Base-by-base conservation (phyloP, 2,113 vertebrate genomes). In the Carassius gibelio region DNA sequence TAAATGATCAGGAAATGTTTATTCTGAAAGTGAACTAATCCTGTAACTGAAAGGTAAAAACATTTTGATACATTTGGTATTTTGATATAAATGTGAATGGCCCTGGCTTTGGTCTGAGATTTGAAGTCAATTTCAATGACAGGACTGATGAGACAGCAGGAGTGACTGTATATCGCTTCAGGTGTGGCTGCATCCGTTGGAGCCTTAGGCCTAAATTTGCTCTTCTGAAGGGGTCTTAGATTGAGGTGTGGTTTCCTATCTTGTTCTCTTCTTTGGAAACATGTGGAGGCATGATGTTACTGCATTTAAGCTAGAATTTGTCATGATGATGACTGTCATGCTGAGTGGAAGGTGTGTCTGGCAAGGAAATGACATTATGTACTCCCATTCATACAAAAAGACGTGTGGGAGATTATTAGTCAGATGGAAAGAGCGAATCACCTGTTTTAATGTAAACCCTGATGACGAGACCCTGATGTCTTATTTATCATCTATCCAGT, bases 211-310 rank as follows among this genome's bases (percentile, higher is more conserved):
- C 0, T 7, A 1, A 72, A 71, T n/a, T 36, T 23, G 30, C 17
- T 64, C 26, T 84, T 52, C 38, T 38, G 5, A 21, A 81, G 72
- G 19, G 45, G 30, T 21, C 7, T 77, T 30, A 21, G 17, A 21
- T 21, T 8, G 9, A 23, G 81, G 64, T 23, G 75, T 82, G 72
- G 61, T 21, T 85, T 59, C 55, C 68, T 26, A 21, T 69, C 36
- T 75, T 76, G 3, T 42, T 85, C 23, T 76, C 52, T 23, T 66
- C 45, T 55, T 66, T 5, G 4, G 68, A 30, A 83, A 50, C 83
- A 23, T 87, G 88, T 85, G 80, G 50, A 68, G 74, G 75, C 83
- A 72, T 75, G 83, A 30, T 55, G 23, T 26, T 30, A 38, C 13
- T n/a, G 75, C 36, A 82, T 78, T 61, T 86, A 77, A 78, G 26